Base-by-base conservation (phyloP, 2,113 vertebrate genomes). In the Scolopax mira region DNA sequence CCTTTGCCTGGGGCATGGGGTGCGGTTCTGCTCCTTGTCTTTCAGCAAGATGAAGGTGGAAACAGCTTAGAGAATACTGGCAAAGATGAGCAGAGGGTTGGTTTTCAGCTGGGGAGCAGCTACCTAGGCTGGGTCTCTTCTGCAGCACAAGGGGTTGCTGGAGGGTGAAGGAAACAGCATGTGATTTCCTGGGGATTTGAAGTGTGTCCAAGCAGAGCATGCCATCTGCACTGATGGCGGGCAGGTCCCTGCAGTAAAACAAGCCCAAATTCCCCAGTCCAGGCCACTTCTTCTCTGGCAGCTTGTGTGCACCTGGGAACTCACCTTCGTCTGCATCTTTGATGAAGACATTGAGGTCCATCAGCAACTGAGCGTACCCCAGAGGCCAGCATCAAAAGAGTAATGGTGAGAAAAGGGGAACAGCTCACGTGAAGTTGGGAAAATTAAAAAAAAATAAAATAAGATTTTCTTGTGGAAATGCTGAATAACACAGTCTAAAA, bases 311-410 rank as follows among this genome's bases (percentile, higher is more conserved):
- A n/a, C 5, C 18, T 35, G 28, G 41, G 21, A 6, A 62, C 31
- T 64, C 1, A 0, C 48, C 19, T 82, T 80, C 37, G 67, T 21
- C 41, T 42, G n/a, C 18, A 42, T 42, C 28, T 92, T 71, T 62
- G 57, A 80, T 88, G 64, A 37, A 60, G 52, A 24, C 35, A 7
- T 67, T 1, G 1, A 66, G 19, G 70, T 66, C 58, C 46, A 18
- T 19, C n/a, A 65, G n/a, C 8, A 54, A 19, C n/a, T 0, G 0
- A 71, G 78, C 2, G 1, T 42, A 48, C 14, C 23, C 55, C 24
- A 27, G 51, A 78, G 51, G 6, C 16, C 42, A 69, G 13, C n/a
- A 44, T 31, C 7, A 3, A 35, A 60, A 5, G 2, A 64, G 7
- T 30, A 77, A 27, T 23, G 28, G 24, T 49, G n/a, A 70, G 52